Evolutionary conservation across 2,797 vertebrate genomes (phyloP).

Genomic region (Pachyuromys duprasi): DNA sequence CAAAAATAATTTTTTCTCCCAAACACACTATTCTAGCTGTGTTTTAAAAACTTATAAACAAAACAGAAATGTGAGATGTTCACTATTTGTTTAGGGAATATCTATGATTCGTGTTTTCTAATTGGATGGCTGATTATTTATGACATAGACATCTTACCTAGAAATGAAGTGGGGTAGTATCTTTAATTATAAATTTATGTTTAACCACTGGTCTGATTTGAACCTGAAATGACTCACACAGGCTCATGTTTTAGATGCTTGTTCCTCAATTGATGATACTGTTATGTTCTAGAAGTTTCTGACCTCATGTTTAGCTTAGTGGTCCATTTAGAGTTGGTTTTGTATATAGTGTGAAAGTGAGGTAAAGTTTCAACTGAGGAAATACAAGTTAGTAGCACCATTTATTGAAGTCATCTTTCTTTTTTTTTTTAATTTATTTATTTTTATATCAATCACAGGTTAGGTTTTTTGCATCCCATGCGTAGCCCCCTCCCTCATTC

Average conservation of each 20-base stretch:
- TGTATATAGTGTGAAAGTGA: neutral
- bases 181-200: neutral
- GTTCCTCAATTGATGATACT: neutral
- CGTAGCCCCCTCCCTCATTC: too few relatives aligned
- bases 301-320: neutral
- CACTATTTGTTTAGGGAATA: neutral
- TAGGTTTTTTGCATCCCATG: too few relatives aligned
- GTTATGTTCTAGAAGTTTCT: neutral
- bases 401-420: neutral
- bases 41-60: neutral
- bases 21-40: slow-evolving; percentile 22
- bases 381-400: neutral
- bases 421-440: too few relatives aligned
- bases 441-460: too few relatives aligned
- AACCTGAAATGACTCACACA: neutral
- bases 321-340: neutral
- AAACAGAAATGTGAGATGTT: neutral
- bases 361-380: neutral
- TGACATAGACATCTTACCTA: neutral
- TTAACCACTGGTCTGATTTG: neutral
- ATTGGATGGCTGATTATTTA: neutral
- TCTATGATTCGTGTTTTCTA: neutral
- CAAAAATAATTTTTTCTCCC: slow-evolving; percentile 39
- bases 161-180: neutral
- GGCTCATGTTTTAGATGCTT: neutral